Conservation (phyloP, 2,113 vertebrate species). For the Orycteropus afer region DNA sequence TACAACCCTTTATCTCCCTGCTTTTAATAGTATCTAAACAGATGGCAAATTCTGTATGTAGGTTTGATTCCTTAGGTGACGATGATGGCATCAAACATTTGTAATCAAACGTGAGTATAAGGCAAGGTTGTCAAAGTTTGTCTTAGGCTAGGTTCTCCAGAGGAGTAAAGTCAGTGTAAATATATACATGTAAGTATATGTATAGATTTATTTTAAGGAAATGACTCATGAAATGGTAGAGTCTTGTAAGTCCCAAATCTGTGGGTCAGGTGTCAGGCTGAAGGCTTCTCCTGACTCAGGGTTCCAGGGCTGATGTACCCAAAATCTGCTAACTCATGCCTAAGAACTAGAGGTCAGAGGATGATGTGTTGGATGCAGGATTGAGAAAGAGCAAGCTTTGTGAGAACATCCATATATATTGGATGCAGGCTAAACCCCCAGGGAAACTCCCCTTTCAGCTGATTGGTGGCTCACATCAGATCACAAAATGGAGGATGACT, state of each 20-base stretch:
- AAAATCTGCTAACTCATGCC: background rate
- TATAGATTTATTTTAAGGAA: background rate
- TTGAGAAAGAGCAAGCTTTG: background rate
- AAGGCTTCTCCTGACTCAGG: background rate
- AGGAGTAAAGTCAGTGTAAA: background rate
- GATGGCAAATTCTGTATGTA: background rate
- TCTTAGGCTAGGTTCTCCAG: background rate
- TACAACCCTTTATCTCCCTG: background rate
- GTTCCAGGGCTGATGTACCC: background rate
- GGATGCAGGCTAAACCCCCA: background rate
- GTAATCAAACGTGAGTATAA: no score
- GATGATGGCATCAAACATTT: background rate
- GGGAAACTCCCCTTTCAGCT: background rate
- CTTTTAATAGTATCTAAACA: background rate
- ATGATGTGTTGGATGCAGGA: background rate
- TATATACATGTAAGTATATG: background rate
- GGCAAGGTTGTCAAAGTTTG: slow-evolving; percentile 21
- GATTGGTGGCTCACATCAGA: background rate
- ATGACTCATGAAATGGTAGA: background rate
- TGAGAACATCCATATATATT: background rate
- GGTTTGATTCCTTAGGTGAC: slow-evolving; percentile 13
- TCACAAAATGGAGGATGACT: background rate
- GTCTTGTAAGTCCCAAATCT: background rate
- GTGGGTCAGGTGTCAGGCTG: background rate
- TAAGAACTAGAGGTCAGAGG: background rate